Conservation (phyloP, 2,113 vertebrate species). For the Microtus ochrogaster region DNA sequence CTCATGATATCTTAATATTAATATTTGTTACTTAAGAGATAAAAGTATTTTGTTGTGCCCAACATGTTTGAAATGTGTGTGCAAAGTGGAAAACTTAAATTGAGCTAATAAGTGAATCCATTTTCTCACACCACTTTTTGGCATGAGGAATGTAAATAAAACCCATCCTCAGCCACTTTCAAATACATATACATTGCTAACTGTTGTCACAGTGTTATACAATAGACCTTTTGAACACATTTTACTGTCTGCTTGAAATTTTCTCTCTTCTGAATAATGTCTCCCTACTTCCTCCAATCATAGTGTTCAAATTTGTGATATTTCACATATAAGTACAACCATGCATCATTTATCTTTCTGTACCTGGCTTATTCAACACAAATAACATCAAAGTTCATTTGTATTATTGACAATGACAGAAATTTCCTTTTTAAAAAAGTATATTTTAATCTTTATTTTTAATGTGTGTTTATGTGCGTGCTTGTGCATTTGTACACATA, state of each 20-base stretch:
- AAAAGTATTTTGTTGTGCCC: background rate
- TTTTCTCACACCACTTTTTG: background rate
- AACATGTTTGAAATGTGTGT: background rate
- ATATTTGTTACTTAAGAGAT: background rate
- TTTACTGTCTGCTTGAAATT: background rate
- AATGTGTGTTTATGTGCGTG: background rate
- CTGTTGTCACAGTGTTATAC: background rate
- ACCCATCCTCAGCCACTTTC: background rate
- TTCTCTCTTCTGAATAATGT: background rate
- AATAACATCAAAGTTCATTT: background rate
- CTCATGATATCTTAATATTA: background rate
- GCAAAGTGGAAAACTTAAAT: background rate
- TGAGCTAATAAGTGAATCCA: background rate
- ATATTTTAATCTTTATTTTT: background rate
- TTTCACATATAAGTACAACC: background rate
- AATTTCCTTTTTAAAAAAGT: background rate
- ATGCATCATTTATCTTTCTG: background rate
- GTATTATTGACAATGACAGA: background rate
- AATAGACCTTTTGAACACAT: background rate
- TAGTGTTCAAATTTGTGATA: background rate
- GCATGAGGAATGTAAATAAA: background rate
- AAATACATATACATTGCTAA: background rate
- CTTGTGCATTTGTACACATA: background rate
- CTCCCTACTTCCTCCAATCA: background rate
- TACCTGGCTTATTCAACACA: background rate